Percentiles rank a stretch among this genome's conserved stretches.
Evolutionary conservation across 2,113 vertebrate species (phyloP).

Genomic region (Leptocoma aspasia): DNA sequence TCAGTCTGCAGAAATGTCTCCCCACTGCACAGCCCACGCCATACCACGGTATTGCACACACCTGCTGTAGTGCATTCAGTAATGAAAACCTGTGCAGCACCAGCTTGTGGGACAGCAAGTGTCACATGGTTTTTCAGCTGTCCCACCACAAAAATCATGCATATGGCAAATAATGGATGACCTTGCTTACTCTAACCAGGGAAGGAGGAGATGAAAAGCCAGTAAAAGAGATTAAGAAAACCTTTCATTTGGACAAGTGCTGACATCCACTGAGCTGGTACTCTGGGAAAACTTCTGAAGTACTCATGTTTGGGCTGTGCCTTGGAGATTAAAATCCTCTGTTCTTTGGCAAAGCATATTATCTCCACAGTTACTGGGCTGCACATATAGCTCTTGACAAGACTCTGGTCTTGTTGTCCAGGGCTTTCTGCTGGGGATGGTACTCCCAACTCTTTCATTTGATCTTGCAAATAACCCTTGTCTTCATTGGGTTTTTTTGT

Average conservation of each 20-base stretch:
- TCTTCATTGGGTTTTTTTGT: fast-evolving
- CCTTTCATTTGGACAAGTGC: neutral
- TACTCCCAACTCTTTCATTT: neutral
- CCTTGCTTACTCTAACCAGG: neutral
- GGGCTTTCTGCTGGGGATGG: neutral
- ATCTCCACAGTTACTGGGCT: neutral
- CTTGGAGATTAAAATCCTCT: neutral
- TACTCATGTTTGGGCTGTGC: neutral
- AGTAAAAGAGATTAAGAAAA: neutral
- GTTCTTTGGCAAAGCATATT: neutral
- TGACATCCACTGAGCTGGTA: neutral
- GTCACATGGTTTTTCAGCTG: neutral
- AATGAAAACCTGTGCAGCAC: neutral
- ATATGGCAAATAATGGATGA: neutral
- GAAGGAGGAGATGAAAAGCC: neutral
- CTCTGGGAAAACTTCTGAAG: neutral
- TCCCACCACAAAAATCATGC: neutral
- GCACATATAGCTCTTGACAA: neutral
- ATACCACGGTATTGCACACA: neutral
- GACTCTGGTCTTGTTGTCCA: neutral
- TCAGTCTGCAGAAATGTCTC: neutral
- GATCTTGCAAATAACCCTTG: neutral
- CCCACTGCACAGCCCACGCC: neutral
- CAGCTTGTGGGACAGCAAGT: neutral
- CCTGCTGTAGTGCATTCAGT: neutral